Evolutionary conservation across 2,888 invertebrate species (phyloP), one percentile per base, ranked within the genome.

Genomic region (Cephus pulcher): DNA sequence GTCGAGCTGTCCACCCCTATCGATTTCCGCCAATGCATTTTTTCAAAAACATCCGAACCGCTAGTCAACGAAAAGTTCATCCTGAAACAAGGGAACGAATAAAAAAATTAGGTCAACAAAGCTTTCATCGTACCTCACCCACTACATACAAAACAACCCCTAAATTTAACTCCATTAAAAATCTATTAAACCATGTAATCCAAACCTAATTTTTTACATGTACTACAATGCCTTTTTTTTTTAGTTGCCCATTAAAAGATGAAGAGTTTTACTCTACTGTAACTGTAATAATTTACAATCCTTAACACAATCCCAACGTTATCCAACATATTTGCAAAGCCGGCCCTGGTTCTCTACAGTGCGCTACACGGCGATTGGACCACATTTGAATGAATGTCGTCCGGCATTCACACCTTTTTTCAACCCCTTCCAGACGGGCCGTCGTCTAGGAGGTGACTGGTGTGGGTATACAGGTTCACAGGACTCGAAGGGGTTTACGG

Each of bases 301-400:
- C 56, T 56, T 56, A 56, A 56, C 1, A 23, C 9, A 23, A 9
- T 56, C 9, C 56, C 23, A 23, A 23, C 9, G 23, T 56, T 23
- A 56, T 56, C 23, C 56, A 9, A 56, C 56, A 23, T 56, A 56
- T 56, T 56, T 71, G 33, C 33, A 71, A 23, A 71, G 9, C 4
- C 71, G 71, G 4, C 71, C 71, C 71, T 71, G 71, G 33, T 71
- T 32, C 33, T 71, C 6, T 34, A 75, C 37, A 78, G 40, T 75
- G 73, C 40, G 77, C 40, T 37, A 69, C 71, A 70, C 79, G 76
- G 78, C 79, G 82, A 83, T 84, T 81, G 80, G 80, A 78, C 80
- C 78, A 76, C 80, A 84, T 87, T 86, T 87, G 86, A 88, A 88
- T 87, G 87, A 88, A 88, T 84, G 82, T 81, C 79, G 82, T 82